Conservation (phyloP, 2,113 vertebrate species). For the Dicaeum eximium region DNA sequence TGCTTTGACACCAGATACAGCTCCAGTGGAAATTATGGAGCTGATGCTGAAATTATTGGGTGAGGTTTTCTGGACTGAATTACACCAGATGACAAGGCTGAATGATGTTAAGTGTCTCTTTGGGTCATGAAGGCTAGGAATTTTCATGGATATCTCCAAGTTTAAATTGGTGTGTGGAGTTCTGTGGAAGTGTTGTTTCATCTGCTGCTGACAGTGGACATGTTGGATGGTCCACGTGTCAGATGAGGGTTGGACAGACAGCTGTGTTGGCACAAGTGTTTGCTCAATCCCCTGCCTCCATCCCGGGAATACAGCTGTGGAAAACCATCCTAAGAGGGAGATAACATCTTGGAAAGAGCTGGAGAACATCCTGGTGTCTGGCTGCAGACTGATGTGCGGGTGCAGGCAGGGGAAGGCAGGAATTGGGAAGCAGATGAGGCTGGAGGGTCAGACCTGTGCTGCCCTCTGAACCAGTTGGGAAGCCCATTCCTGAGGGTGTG, state of each 20-base stretch:
- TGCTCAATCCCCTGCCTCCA: not conserved
- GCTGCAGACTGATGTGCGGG: not conserved
- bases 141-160: not conserved
- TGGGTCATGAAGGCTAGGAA: not conserved
- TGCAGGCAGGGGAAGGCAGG: not conserved
- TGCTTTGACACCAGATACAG: not conserved
- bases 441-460: not conserved
- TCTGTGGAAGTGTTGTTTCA: not conserved
- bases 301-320: not conserved
- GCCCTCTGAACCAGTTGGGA: not conserved
- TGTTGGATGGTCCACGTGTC: not conserved
- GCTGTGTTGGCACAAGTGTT: not conserved
- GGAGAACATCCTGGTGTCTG: not conserved
- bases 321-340: not conserved
- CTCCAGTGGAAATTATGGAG: constrained; percentile 40
- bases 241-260: not conserved
- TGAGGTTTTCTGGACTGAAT: constrained; percentile 42
- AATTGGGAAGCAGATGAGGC: not conserved
- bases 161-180: not conserved
- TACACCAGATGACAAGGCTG: constrained; percentile 10
- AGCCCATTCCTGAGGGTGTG: not conserved
- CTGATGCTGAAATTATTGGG: constrained; percentile 41
- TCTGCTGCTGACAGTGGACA: not conserved
- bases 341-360: not conserved
- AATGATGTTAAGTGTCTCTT: constrained; percentile 14